These are phyloP conservation scores for Agapornis canus DNA, from an alignment of 2,797 vertebrate species.

Conservation along the genomic window DNA sequence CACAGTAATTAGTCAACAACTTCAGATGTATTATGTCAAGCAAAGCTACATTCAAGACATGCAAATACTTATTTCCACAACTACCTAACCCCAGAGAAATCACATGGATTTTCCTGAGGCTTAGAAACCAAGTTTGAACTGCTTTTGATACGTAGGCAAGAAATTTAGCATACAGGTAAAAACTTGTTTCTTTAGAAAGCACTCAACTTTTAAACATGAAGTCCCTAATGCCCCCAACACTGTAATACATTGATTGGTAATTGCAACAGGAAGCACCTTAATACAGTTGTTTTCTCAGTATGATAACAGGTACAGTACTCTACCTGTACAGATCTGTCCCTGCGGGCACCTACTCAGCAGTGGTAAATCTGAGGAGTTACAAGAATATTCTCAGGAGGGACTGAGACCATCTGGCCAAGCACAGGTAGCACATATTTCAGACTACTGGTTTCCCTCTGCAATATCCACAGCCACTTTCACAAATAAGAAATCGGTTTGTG, in stretches of 20 bases:
- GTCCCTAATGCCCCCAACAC: background rate
- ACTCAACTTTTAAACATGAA: background rate
- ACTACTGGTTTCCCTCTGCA: background rate
- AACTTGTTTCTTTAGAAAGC: background rate
- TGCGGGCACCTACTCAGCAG: background rate
- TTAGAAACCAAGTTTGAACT: background rate
- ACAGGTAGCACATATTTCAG: background rate
- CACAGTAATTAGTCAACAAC: background rate
- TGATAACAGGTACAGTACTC: fast-evolving
- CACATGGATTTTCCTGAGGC: background rate
- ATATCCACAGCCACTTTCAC: background rate
- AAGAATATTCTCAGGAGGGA: background rate
- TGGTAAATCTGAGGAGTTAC: background rate
- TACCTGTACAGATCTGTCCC: background rate
- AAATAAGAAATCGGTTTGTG: background rate
- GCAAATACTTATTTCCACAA: background rate
- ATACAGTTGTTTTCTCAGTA: background rate
- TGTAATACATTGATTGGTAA: background rate
- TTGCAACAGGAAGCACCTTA: background rate
- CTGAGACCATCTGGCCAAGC: background rate
- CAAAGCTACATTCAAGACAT: background rate
- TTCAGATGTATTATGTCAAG: background rate
- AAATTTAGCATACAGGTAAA: background rate
- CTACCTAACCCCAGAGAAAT: background rate
- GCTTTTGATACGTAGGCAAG: background rate